Conservation (phyloP, 2,888 invertebrate genomes). For the Molanna angustata region DNA sequence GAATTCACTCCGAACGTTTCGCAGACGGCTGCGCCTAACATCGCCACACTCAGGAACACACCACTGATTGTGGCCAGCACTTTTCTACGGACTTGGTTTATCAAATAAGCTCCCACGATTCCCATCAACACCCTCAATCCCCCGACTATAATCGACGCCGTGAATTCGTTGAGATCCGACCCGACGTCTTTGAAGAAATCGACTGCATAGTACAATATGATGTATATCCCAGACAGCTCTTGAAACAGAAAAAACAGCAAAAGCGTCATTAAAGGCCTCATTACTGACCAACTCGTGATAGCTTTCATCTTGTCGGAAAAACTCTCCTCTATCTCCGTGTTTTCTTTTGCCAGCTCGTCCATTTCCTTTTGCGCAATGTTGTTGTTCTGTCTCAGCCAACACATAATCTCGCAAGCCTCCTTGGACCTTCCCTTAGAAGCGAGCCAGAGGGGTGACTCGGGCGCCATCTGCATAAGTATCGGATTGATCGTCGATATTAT, state of each 20-base stretch:
- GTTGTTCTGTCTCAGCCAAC: constrained; percentile 64
- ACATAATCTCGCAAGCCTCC: constrained; percentile 59
- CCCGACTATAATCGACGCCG: constrained; percentile 68
- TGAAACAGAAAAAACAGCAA: constrained; percentile 66
- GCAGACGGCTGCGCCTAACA: constrained; percentile 62
- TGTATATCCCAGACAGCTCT: constrained; percentile 71
- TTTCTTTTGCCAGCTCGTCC: constrained; percentile 55
- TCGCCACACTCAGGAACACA: constrained; percentile 61
- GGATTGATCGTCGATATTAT: constrained; percentile 56
- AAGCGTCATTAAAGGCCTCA: constrained; percentile 66
- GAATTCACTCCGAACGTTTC: constrained; percentile 55
- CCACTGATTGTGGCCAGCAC: constrained; percentile 63
- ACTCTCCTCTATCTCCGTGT: constrained; percentile 35
- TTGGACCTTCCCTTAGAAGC: constrained; percentile 58
- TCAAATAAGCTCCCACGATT: constrained; percentile 62
- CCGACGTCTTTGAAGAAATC: constrained; percentile 68
- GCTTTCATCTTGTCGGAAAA: constrained; percentile 46
- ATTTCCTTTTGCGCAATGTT: constrained; percentile 62
- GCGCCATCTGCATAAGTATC: constrained; percentile 60
- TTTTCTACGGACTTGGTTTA: constrained; percentile 62
- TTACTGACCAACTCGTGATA: constrained; percentile 54
- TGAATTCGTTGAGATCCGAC: constrained; percentile 62
- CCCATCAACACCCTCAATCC: constrained; percentile 65
- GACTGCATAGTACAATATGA: constrained; percentile 70
- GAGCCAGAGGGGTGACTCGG: constrained; percentile 69